phyloP scores from a whole-genome alignment of 2,888 invertebrate species.

The Idaea dimidiata region DNA sequence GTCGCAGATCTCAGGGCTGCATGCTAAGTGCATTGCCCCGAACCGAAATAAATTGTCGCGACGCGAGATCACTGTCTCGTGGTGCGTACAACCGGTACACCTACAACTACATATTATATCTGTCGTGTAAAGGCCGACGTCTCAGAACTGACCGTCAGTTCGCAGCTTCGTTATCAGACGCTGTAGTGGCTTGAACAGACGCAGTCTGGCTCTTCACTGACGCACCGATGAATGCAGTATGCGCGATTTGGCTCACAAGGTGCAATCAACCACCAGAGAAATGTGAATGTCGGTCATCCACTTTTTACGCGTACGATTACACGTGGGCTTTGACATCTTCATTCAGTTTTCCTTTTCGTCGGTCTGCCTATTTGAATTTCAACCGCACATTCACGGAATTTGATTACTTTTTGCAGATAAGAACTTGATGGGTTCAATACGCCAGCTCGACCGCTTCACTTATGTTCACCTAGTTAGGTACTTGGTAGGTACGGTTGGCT shows the following conservation, averaged over 20 bases:
- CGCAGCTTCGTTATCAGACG: slow-evolving; percentile 30
- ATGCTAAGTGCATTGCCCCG: slow-evolving; percentile 77
- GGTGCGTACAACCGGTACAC: slow-evolving; percentile 74
- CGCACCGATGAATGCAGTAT: slow-evolving; percentile 38
- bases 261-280: slow-evolving; percentile 17
- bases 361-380: too few species aligned
- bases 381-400: too few species aligned
- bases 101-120: slow-evolving; percentile 39
- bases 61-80: slow-evolving; percentile 55
- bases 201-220: slow-evolving; percentile 34
- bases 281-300: slow-evolving; percentile 41
- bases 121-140: slow-evolving; percentile 40
- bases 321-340: slow-evolving; percentile 37
- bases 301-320: slow-evolving; percentile 54
- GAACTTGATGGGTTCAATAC: too few species aligned
- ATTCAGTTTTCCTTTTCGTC: slow-evolving; percentile 21
- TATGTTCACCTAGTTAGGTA: too few species aligned
- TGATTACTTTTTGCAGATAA: too few species aligned
- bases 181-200: slow-evolving; percentile 41
- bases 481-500: too few species aligned
- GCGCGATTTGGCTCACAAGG: slow-evolving; percentile 23
- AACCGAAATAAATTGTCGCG: slow-evolving; percentile 80
- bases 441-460: too few species aligned
- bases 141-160: slow-evolving; percentile 59
- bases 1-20: slow-evolving; percentile 70